Evolutionary conservation across 2,113 vertebrate species (phyloP).

Genomic region (Dasyornis broadbenti): DNA sequence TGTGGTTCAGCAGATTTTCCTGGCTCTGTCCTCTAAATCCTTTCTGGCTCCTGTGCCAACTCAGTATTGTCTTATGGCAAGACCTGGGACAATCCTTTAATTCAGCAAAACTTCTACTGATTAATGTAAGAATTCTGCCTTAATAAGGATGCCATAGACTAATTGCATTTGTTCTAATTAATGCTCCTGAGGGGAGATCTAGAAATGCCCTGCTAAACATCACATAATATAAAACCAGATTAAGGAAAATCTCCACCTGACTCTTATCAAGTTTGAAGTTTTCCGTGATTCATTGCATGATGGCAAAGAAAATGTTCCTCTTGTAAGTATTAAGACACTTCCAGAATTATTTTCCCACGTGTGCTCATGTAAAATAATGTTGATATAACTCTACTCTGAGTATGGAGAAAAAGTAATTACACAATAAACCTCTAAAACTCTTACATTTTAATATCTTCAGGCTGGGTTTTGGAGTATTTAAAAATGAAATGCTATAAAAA

Average conservation of each 20-base stretch:
- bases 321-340: neutral
- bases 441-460: neutral
- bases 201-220: neutral
- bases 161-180: constrained; percentile 18
- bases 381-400: neutral
- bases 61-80: neutral
- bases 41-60: neutral
- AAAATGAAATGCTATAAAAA: neutral
- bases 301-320: neutral
- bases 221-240: neutral
- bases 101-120: neutral
- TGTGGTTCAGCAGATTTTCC: neutral
- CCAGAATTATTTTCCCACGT: neutral
- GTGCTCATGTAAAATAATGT: neutral
- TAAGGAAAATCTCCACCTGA: neutral
- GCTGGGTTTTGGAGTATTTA: neutral
- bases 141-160: neutral
- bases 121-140: neutral
- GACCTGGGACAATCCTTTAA: neutral
- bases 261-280: neutral
- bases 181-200: neutral
- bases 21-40: neutral
- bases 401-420: neutral
- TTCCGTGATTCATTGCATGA: neutral
- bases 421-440: neutral